Evolutionary conservation across 2,888 invertebrate species (phyloP).

Genomic region (Hypercompe scribonia): DNA sequence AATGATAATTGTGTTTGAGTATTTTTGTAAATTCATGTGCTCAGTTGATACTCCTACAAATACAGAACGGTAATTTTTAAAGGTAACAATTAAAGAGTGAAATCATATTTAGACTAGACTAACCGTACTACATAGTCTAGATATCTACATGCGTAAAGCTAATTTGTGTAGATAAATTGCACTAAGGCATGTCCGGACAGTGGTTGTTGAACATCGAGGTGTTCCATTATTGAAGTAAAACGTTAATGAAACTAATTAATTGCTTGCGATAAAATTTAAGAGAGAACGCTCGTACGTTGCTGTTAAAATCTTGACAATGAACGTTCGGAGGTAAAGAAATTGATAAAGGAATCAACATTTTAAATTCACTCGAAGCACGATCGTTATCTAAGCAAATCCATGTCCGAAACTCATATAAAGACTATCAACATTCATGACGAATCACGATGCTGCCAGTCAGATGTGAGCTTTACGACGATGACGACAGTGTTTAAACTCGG

Average conservation of each 20-base stretch:
- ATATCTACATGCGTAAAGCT: background rate
- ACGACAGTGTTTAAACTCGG: conserved; percentile 18
- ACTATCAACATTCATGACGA: conserved; percentile 50
- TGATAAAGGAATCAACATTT: conserved; percentile 70
- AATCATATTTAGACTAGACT: background rate
- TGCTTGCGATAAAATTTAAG: conserved; percentile 47
- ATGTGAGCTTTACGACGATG: conserved; percentile 15
- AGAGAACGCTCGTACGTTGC: conserved; percentile 9
- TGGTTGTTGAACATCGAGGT: background rate
- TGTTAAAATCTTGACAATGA: conserved; percentile 27
- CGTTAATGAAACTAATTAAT: conserved; percentile 38
- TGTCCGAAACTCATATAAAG: conserved; percentile 52
- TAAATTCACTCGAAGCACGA: conserved; percentile 56
- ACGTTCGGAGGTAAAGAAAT: conserved; percentile 48
- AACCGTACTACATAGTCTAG: background rate
- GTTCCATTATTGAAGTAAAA: conserved; percentile 3
- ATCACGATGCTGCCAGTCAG: conserved; percentile 9
- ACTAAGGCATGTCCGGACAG: background rate
- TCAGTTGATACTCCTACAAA: background rate
- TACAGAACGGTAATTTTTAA: background rate
- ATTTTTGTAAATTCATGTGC: background rate
- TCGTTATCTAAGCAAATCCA: conserved; percentile 58
- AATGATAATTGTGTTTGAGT: background rate
- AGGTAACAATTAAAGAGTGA: background rate
- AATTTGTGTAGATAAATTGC: background rate